Conservation (phyloP, 1,140 invertebrate genomes). For the Pemphigus obesinymphae region DNA sequence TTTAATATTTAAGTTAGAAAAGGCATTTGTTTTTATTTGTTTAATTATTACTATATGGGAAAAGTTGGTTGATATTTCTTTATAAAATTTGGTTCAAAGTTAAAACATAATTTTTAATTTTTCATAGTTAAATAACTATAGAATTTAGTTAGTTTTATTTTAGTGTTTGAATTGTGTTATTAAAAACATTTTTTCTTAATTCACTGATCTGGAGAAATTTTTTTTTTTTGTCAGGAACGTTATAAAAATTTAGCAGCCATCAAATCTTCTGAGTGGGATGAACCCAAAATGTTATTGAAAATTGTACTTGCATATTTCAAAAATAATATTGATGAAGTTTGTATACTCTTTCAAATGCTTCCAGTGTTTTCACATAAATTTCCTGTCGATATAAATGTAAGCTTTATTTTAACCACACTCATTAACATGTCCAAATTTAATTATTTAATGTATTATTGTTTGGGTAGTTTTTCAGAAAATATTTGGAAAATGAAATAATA, state of each 20-base stretch:
- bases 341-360: constrained; percentile 15
- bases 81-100: too few species aligned
- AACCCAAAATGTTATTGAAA: constrained; percentile 28
- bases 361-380: not conserved
- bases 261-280: constrained; percentile 31
- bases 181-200: too few species aligned
- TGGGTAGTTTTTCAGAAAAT: constrained; percentile 5
- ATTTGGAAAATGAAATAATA: constrained; percentile 19
- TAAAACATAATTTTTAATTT: too few species aligned
- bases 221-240: constrained; percentile 23
- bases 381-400: constrained; percentile 29
- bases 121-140: too few species aligned
- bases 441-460: not conserved
- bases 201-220: too few species aligned
- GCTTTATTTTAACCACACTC: constrained; percentile 3
- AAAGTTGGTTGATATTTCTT: too few species aligned
- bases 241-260: constrained; percentile 13
- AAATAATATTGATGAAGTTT: not conserved
- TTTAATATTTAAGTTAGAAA: too few species aligned
- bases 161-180: too few species aligned
- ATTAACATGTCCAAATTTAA: too few species aligned
- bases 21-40: too few species aligned
- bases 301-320: not conserved
- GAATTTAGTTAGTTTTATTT: too few species aligned
- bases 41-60: too few species aligned